Base-by-base conservation (phyloP, 2,113 vertebrate species). In the Morone chrysops region DNA sequence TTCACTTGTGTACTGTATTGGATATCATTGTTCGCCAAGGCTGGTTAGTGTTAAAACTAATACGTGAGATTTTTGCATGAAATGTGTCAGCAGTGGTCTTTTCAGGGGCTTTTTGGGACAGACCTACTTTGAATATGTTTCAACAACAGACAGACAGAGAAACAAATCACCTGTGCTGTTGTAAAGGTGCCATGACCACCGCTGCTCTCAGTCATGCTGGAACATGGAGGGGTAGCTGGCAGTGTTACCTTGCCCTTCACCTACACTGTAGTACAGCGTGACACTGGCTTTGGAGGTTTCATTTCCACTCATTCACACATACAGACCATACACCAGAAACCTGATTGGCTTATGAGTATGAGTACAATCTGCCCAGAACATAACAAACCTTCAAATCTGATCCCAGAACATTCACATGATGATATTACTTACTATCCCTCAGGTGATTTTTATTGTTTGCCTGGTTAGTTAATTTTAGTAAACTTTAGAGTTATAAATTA, bases 401-500 rank as follows among this genome's bases (percentile, higher is more conserved):
- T 47, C 17, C 3, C 50, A 65, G 8, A 45, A 17, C 69, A 45
- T 48, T 38, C 50, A 43, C 8, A 51, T 25, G 4, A 41, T 4
- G 16, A 31, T 43, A 40, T 45, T 40, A 31, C 63, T 48, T 45
- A 62, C n/a, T 4, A 6, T 36, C 41, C 12, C 38, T 51, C n/a
- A 57, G 60, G 59, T 60, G 40, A 11, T 20, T 61, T 66, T 38
- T 25, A 13, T 47, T 31, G 31, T 31, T 31, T 31, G 18, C 59
- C 54, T 18, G n/a, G 53, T 63, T 45, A 53, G 56, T 70, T 75
- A 31, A 66, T 68, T 66, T 59, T 8, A 60, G 17, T 45, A 12
- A 80, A 59, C 31, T 82, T 66, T 14, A n/a, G 10, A 18, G 20
- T 22, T 25, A 59, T 72, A 54, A 59, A 69, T 80, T 1, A 66